Evolutionary conservation across 2,113 vertebrate genomes (phyloP).

Genomic region (Lamprologus tigripictilis): DNA sequence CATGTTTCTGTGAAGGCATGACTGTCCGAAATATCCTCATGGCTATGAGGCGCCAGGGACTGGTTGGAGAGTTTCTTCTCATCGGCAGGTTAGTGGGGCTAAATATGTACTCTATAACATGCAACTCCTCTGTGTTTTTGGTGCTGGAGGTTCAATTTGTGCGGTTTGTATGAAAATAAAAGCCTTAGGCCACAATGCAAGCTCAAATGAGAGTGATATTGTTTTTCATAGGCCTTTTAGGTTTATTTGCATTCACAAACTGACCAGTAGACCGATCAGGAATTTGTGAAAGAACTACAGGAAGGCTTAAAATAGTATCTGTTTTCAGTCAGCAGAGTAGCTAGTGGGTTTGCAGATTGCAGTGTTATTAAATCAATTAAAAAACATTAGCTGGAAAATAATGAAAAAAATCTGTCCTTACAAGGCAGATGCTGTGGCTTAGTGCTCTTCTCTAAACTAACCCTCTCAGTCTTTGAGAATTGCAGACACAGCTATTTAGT

Average conservation of each 20-base stretch:
- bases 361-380: background rate
- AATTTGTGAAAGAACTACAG: background rate
- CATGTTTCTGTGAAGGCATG: slow-evolving; percentile 98
- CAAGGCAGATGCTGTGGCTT: background rate
- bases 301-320: background rate
- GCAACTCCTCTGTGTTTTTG: background rate
- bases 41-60: slow-evolving; percentile 91
- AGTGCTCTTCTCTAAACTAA: background rate
- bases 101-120: background rate
- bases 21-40: slow-evolving; percentile 93
- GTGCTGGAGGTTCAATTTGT: background rate
- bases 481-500: background rate
- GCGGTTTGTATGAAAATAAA: background rate
- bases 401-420: background rate
- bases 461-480: background rate
- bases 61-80: slow-evolving; percentile 89
- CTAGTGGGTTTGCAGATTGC: background rate
- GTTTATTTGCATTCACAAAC: background rate
- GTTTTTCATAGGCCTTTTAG: background rate
- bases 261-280: background rate
- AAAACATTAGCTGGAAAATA: background rate
- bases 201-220: background rate
- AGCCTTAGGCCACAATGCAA: background rate
- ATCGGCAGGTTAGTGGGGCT: slow-evolving; percentile 87
- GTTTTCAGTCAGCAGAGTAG: background rate